Evolutionary conservation across 2,888 invertebrate genomes (phyloP), one percentile per base, ranked within the genome.

Genomic region (Rambutsinella grinnellia): DNA sequence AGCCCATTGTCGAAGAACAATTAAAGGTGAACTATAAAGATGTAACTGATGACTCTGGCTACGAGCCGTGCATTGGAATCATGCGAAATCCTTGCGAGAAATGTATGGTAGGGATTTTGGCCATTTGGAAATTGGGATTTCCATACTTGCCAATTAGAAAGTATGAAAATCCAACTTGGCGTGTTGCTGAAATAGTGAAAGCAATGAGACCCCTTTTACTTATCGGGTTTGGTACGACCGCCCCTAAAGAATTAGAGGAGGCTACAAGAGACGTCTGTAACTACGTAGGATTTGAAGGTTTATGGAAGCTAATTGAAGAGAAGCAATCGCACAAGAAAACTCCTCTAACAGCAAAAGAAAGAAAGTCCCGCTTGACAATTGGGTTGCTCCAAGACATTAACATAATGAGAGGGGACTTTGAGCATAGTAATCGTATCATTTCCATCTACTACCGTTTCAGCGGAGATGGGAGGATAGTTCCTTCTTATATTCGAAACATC

Each of bases 51-150:
- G n/a, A 3, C 2, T 17, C 17, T 8, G 44, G 44, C 6, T 44
- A 17, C 19, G 58, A 58, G 27, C 58, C 36, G 1, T 5, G 19
- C 17, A n/a, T 58, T 1, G 44, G 3, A 10, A 44, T 58, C 2
- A 44, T 44, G 21, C 1, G 36, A n/a, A 21, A 15, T 19, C 21
- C 44, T 10, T 58, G 36, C 17, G 58, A 58, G 15, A 58, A 58
- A 26, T 19, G 58, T 15, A 19, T 58, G 1, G 21, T 58, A 19
- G 19, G 17, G 1, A 58, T 58, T 36, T 44, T 58, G n/a, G 17
- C 58, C 36, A 58, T 58, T 44, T 58, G 58, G 58, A 58, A 58
- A 21, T 44, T 58, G 2, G 58, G 58, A 15, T 23, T 58, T 5
- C 8, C 58, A 0, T 58, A 44, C 15, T 21, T 58, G 10, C 58